Base-by-base conservation (phyloP, 2,888 invertebrate species). In the Synergus japonicus region DNA sequence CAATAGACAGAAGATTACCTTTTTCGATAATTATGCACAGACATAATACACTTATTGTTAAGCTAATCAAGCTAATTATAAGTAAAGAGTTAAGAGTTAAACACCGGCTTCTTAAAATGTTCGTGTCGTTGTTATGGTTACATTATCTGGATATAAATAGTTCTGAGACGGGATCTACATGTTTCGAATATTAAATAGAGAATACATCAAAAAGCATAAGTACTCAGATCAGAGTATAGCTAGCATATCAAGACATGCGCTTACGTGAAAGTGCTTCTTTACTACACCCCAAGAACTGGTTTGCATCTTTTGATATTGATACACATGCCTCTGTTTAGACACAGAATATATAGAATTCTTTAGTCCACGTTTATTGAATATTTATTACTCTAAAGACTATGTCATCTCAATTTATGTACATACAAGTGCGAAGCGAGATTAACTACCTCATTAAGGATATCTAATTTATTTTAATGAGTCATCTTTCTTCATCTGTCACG, bases 181-280 rank as follows among this genome's bases (percentile, higher is more conserved):
- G 73, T 73, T 73, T 73, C 7, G 73, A 49, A 73, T 73, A 73
- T 54, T 73, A 73, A 73, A 73, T 37, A 73, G 37, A 43, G 22
- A 64, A 41, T 15, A 64, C n/a, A 41, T 0, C 15, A 22, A 18
- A 2, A 66, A 43, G 18, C 46, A 12, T 46, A 46, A 46, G 46
- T 46, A 13, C 46, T 46, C 46, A 10, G 13, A 46, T 10, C 46
- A 46, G 46, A 46, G 46, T 46, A 46, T 46, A 46, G 37, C 5
- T 46, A 67, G 66, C 18, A 44, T 46, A 69, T 29, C 22, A 46
- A 44, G 44, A 13, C 46, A 67, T 69, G 54, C 8, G 13, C n/a
- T n/a, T 4, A 29, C 49, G 73, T 54, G 73, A 73, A 73, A 73
- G 73, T 73, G n/a, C 37, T 73, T 73, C 46, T 13, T 73, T 54